Evolutionary conservation across 1,140 invertebrate genomes (phyloP).

Genomic region (Ceratoteleas bidentatus): DNA sequence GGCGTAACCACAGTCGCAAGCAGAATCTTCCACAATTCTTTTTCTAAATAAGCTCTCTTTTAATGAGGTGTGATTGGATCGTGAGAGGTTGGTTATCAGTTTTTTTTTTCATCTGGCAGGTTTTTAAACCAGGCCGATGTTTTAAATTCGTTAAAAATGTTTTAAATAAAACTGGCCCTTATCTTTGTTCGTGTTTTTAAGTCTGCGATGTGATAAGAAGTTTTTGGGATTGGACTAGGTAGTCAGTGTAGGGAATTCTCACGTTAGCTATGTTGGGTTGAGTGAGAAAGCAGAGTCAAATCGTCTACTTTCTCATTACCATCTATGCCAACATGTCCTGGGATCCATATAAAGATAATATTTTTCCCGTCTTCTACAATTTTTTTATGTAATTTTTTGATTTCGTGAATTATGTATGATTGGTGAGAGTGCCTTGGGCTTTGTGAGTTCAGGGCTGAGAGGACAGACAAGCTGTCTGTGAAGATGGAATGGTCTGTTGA

Average conservation of each 20-base stretch:
- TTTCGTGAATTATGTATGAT: constrained; percentile 4
- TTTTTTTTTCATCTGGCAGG: background rate
- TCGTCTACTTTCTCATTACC: constrained; percentile 5
- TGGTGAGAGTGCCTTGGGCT: background rate
- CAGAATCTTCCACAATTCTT: background rate
- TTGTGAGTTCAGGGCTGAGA: background rate
- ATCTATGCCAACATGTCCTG: background rate
- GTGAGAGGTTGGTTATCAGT: background rate
- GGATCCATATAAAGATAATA: constrained; percentile 8
- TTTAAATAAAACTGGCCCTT: constrained; percentile 13
- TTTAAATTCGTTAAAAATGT: constrained; percentile 1
- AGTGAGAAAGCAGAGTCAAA: background rate
- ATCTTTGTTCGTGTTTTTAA: background rate
- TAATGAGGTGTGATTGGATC: background rate
- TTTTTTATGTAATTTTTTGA: background rate
- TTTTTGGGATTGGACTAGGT: background rate
- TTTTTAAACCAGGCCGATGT: no score
- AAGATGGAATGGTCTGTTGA: constrained; percentile 1
- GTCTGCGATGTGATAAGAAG: background rate
- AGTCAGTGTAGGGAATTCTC: constrained; percentile 5
- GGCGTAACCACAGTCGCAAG: background rate
- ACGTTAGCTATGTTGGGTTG: background rate
- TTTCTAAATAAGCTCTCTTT: background rate
- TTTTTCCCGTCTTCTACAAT: background rate
- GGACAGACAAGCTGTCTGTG: constrained; percentile 19